Evolutionary conservation across 2,888 invertebrate genomes (phyloP).

Genomic region (Salpingus planirostris): DNA sequence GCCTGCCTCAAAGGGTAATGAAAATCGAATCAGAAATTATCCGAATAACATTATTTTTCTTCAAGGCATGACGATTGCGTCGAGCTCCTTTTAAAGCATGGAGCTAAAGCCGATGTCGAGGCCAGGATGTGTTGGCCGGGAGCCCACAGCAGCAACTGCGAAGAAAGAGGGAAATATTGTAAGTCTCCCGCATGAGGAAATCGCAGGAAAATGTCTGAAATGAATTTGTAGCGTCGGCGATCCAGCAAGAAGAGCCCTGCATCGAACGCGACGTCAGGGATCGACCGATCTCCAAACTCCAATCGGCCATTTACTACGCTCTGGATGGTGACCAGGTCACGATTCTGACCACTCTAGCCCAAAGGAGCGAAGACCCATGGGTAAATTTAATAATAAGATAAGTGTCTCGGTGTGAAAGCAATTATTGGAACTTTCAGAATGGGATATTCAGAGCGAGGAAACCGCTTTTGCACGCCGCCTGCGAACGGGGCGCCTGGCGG

Average conservation of each 20-base stretch:
- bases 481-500: slow-evolving; percentile 62
- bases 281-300: slow-evolving; percentile 47
- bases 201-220: no score
- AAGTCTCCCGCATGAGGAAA: no score
- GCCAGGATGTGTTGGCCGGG: slow-evolving; percentile 70
- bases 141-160: slow-evolving; percentile 60
- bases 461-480: slow-evolving; percentile 59
- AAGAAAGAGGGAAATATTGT: slow-evolving; percentile 58
- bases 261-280: slow-evolving; percentile 39
- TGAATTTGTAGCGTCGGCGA: slow-evolving; percentile 26
- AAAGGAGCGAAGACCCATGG: slow-evolving; percentile 63
- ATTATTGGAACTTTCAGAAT: slow-evolving; percentile 26
- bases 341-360: slow-evolving; percentile 55
- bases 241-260: slow-evolving; percentile 46
- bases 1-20: slow-evolving; percentile 59
- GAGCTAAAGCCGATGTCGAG: slow-evolving; percentile 61
- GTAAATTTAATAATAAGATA: slow-evolving; percentile 42
- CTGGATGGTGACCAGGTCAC: slow-evolving; percentile 65
- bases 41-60: no score
- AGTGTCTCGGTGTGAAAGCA: background rate
- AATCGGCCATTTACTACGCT: slow-evolving; percentile 62
- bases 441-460: slow-evolving; percentile 48
- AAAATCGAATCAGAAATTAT: background rate
- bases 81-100: slow-evolving; percentile 57
- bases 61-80: slow-evolving; percentile 57